A percentile compares a stretch with the other conserved stretches of the same genome.
Conservation (phyloP, 2,113 vertebrate genomes). For the Strigops habroptila region DNA sequence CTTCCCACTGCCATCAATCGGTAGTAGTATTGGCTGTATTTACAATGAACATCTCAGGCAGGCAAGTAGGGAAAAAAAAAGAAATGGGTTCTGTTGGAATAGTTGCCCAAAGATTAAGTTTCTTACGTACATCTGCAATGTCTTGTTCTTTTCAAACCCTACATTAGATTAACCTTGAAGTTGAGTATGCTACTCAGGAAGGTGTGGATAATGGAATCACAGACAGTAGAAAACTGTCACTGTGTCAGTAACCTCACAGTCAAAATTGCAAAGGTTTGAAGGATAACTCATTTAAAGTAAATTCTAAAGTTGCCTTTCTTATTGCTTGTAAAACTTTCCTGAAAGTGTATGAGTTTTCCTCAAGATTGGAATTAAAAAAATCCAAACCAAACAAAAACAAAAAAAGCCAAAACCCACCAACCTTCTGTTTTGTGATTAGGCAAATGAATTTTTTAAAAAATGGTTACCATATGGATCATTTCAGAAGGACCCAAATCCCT, state of each 20-base stretch:
- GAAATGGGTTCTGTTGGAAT: not conserved
- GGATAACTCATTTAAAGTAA: not conserved
- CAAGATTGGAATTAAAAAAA: not conserved
- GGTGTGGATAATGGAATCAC: constrained; percentile 41
- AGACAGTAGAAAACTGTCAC: not conserved
- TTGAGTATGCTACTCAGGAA: constrained; percentile 32
- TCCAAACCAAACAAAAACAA: fast-evolving
- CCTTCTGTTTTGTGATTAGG: not conserved
- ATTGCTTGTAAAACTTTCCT: not conserved
- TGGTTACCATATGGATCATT: not conserved
- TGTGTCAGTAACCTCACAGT: not conserved
- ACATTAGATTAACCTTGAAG: constrained; percentile 48
- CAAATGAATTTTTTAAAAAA: not conserved
- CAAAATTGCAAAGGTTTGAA: not conserved
- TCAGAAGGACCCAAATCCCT: not conserved
- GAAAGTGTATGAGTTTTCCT: not conserved
- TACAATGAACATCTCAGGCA: constrained; percentile 21
- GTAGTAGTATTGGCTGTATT: constrained; percentile 20
- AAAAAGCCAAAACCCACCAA: fast-evolving
- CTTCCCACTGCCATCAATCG: constrained; percentile 27
- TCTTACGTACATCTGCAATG: constrained; percentile 54
- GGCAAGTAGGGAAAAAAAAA: not conserved
- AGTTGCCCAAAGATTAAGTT: constrained; percentile 41
- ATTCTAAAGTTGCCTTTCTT: not conserved
- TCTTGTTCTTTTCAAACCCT: constrained; percentile 45